These are phyloP conservation scores for Onychostoma macrolepis DNA, from an alignment of 2,113 vertebrate genomes.

Conservation along the genomic window DNA sequence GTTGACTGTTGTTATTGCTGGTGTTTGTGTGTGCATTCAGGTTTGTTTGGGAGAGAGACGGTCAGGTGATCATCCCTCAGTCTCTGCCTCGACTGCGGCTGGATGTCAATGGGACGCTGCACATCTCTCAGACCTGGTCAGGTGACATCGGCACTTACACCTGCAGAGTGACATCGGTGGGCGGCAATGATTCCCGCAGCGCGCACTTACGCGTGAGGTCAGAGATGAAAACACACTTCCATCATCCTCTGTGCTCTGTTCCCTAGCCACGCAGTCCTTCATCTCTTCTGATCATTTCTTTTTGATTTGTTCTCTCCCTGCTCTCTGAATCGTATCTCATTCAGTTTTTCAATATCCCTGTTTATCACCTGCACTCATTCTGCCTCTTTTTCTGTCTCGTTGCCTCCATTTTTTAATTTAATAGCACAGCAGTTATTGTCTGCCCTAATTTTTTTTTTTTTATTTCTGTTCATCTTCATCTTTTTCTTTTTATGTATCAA, in stretches of 20 bases:
- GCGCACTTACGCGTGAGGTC: constrained; percentile 95
- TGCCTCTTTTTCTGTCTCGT: constrained; percentile 8
- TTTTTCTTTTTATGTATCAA: not conserved
- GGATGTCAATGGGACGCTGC: constrained; percentile 85
- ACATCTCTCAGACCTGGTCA: constrained; percentile 98
- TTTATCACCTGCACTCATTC: constrained; percentile 27
- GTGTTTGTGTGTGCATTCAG: constrained; percentile 66
- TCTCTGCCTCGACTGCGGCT: constrained; percentile 82
- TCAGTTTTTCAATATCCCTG: constrained; percentile 40
- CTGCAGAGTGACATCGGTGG: constrained; percentile 88
- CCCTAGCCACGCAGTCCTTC: not conserved
- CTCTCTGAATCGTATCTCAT: constrained; percentile 14
- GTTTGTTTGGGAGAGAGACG: constrained; percentile 95
- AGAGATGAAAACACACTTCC: constrained; percentile 38
- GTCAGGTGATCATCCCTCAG: constrained; percentile 75
- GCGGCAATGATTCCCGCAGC: constrained; percentile 91
- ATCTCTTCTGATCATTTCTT: constrained; percentile 15
- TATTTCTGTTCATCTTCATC: constrained; percentile 40
- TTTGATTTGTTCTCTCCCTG: not conserved
- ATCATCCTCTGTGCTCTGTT: constrained; percentile 7
- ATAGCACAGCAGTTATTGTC: constrained; percentile 38
- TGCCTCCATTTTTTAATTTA: constrained; percentile 56
- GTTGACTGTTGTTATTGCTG: constrained; percentile 9
- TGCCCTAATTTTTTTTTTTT: constrained; percentile 19
- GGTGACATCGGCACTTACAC: constrained; percentile 97